Conservation (phyloP, 2,113 vertebrate species). For the Ophiodon elongatus region DNA sequence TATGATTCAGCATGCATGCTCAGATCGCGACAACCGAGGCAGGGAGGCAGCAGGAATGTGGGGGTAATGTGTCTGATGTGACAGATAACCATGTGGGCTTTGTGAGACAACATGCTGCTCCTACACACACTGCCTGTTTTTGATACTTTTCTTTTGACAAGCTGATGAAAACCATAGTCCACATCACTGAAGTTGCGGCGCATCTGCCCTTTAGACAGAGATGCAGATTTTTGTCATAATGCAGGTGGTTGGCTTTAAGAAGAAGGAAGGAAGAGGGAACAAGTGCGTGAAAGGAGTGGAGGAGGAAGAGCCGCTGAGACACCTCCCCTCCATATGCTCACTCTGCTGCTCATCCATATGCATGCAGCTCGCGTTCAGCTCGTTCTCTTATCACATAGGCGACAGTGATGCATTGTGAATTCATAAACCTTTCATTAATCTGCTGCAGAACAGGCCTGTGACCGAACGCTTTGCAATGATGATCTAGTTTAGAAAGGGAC, state of each 20-base stretch:
- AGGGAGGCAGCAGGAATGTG: slow-evolving; percentile 36
- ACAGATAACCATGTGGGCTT: slow-evolving; percentile 15
- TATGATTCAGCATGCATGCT: slow-evolving; percentile 58
- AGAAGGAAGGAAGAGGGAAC: slow-evolving; percentile 13
- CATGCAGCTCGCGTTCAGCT: slow-evolving; percentile 43
- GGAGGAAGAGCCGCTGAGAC: slow-evolving; percentile 31
- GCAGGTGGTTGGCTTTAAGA: slow-evolving; percentile 25
- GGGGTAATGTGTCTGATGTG: slow-evolving; percentile 45
- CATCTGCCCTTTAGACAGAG: slow-evolving; percentile 5
- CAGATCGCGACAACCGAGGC: not conserved
- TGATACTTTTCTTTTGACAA: not conserved
- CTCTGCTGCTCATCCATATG: slow-evolving; percentile 28
- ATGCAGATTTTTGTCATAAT: slow-evolving; percentile 63
- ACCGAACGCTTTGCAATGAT: slow-evolving; percentile 46
- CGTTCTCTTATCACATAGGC: slow-evolving; percentile 19
- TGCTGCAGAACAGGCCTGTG: slow-evolving; percentile 38
- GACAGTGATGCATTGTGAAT: slow-evolving; percentile 35
- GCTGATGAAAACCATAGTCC: not conserved
- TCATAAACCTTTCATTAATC: slow-evolving; percentile 62
- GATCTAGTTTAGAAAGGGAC: slow-evolving; percentile 4
- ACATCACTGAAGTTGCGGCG: slow-evolving; percentile 1
- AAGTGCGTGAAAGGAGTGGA: slow-evolving; percentile 12
- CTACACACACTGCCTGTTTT: slow-evolving; percentile 10
- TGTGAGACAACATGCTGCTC: slow-evolving; percentile 29
- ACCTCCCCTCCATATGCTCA: slow-evolving; percentile 53